Conservation (phyloP, 2,113 vertebrate genomes). For the Strix aluco region DNA sequence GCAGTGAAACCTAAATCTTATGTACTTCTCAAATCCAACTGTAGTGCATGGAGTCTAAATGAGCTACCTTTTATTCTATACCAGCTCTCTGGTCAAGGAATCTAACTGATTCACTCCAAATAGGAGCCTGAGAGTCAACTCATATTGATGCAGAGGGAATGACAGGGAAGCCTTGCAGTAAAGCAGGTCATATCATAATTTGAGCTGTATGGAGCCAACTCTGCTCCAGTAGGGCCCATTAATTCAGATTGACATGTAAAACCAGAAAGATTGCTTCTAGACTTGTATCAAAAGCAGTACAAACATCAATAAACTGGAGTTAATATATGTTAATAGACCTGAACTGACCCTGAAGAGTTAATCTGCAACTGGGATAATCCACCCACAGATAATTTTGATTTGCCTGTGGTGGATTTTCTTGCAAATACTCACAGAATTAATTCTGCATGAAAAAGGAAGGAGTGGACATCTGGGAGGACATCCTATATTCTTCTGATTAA, state of each 20-base stretch:
- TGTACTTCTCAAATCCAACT: neutral
- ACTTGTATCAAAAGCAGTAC: neutral
- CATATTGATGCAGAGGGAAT: neutral
- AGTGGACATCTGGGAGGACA: neutral
- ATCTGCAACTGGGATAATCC: neutral
- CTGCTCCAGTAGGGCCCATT: neutral
- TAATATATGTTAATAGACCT: neutral
- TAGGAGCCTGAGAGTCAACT: neutral
- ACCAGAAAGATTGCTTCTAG: neutral
- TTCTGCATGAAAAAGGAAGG: neutral
- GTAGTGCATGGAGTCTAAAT: neutral
- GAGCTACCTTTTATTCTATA: neutral
- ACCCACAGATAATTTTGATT: neutral
- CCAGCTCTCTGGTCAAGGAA: neutral
- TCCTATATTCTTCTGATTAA: neutral
- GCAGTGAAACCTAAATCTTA: neutral
- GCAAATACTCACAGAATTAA: neutral
- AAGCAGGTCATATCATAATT: neutral
- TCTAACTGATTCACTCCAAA: neutral
- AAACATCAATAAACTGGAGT: neutral
- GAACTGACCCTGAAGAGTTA: neutral
- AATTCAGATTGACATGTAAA: neutral
- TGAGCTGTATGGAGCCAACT: neutral
- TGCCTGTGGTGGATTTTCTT: neutral
- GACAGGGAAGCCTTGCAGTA: neutral